Evolutionary conservation across 2,888 invertebrate genomes (phyloP), one percentile per base, ranked within the genome.

Genomic region (Megalurothrips usitatus): DNA sequence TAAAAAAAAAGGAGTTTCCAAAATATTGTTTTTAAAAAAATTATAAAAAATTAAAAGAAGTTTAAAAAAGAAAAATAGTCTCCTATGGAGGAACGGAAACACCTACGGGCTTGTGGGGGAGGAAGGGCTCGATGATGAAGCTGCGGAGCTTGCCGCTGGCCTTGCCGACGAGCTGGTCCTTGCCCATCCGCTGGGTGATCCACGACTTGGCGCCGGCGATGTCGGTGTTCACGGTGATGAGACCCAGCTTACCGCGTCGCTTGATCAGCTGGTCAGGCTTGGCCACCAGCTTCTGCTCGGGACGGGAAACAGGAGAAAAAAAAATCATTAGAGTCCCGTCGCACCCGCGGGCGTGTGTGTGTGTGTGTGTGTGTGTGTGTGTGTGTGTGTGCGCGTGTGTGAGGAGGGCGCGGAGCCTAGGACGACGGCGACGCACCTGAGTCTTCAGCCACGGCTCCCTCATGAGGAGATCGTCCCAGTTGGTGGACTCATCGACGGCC

Each of bases 211-310:
- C 96, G 43, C 92, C 92, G 0, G 91, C 89, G 10, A 95, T 90
- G 82, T 93, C 92, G 85, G 94, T 94, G 87, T 98, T 98, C 10
- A 99, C 97, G 84, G 97, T 96, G 84, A 99, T 98, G 80, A 99
- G 89, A 0, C 99, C 98, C 81, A 99, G 91, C 88, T 99, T 99
- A 81, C 99, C 99, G 81, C 99, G 92, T 48, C 99, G 91, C 87
- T 99, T 99, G 87, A 99, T 99, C 88, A 99, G 90, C 89, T 99
- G 99, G 88, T 99, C 99, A 0, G 99, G 99, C 87, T 99, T 99
- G n/a, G 97, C 98, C 6, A 99, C 99, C 84, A 99, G 89, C 88
- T 94, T 92, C 94, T 95, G 89, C 34, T 79, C 14, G 23, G n/a
- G 19, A 79, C 3, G 34, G n/a, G 43, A 47, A 14, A 79, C 19